Evolutionary conservation across 2,888 invertebrate genomes (phyloP).

Genomic region (Yponomeuta cagnagella): DNA sequence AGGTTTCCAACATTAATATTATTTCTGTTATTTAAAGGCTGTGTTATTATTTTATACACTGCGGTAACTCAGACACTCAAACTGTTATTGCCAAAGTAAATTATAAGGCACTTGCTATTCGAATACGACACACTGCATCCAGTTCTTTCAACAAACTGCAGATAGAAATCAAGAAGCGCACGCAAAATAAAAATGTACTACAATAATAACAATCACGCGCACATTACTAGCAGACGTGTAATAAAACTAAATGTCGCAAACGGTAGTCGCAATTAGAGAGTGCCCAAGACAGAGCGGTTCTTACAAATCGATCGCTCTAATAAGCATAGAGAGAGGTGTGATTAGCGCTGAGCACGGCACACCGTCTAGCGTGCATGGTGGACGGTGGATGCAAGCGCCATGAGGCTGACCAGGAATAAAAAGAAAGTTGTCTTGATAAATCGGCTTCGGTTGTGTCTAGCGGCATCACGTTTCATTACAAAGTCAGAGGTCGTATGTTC

Average conservation of each 20-base stretch:
- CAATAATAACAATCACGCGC: background rate
- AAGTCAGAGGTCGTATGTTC: too few species aligned
- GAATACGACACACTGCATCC: too few species aligned
- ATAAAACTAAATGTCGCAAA: background rate
- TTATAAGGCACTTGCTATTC: too few species aligned
- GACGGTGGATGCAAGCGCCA: background rate
- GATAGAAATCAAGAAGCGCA: background rate
- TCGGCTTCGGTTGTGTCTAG: too few species aligned
- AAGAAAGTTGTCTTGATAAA: too few species aligned
- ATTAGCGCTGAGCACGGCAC: constrained; percentile 24
- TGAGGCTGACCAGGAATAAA: background rate
- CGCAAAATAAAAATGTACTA: background rate
- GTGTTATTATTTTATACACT: too few species aligned
- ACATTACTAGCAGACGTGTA: background rate
- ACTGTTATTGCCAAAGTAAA: too few species aligned
- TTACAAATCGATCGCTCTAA: constrained; percentile 37
- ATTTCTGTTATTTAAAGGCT: too few species aligned
- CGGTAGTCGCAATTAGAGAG: constrained; percentile 25
- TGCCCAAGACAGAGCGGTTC: constrained; percentile 24
- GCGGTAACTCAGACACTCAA: too few species aligned
- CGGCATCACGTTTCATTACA: too few species aligned
- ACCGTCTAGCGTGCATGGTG: background rate
- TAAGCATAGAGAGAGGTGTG: constrained; percentile 26
- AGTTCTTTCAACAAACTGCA: too few species aligned
- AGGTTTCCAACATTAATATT: too few species aligned